Conservation (phyloP, 2,888 invertebrate species). For the Zhuqinia jingwanae region DNA sequence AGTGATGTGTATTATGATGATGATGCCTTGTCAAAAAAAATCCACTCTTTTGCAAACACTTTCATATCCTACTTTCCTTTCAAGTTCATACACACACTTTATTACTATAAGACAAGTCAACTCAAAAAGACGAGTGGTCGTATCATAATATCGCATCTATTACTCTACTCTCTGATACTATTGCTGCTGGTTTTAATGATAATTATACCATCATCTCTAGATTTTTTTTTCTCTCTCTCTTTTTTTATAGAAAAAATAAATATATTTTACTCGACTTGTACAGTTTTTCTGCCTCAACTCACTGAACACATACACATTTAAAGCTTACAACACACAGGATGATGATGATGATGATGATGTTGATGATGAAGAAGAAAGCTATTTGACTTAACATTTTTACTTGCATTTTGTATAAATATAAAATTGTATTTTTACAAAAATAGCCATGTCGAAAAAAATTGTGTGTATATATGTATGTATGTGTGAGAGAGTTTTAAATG, state of each 20-base stretch:
- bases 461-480: not conserved
- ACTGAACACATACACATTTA: constrained; percentile 10
- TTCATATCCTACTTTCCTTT: constrained; percentile 45
- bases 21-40: constrained; percentile 48
- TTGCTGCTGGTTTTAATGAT: not conserved
- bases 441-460: constrained; percentile 9
- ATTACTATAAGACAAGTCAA: not conserved
- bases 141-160: not conserved
- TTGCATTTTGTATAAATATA: no score
- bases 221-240: not conserved
- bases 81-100: constrained; percentile 33
- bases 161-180: not conserved
- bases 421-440: constrained; percentile 9
- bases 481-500: constrained; percentile 57
- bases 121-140: not conserved
- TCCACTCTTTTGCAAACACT: constrained; percentile 49
- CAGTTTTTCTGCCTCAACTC: constrained; percentile 59
- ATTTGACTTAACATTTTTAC: not conserved
- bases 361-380: not conserved
- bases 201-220: constrained; percentile 5
- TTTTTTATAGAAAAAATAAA: constrained; percentile 9
- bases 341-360: not conserved
- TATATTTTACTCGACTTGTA: not conserved
- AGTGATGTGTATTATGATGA: no score
- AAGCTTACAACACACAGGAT: no score